phyloP scores from a whole-genome alignment of 2,113 vertebrate species.

The Corydoras maculifer region DNA sequence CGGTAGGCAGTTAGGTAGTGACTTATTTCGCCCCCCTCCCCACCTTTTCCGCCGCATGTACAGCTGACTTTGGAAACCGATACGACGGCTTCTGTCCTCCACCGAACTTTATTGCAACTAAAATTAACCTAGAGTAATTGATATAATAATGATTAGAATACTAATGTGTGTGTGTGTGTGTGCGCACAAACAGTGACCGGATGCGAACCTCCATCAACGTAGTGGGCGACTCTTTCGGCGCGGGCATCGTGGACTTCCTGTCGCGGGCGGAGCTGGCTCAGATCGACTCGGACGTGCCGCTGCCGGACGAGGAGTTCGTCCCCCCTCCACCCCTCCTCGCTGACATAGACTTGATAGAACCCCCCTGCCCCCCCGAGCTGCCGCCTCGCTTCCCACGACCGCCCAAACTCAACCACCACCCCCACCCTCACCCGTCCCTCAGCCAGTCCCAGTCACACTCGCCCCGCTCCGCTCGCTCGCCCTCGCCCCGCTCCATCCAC shows the following conservation, averaged over 20 bases:
- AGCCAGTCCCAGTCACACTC: slow-evolving; percentile 57
- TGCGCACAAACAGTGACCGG: slow-evolving; percentile 62
- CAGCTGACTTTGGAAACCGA: no score
- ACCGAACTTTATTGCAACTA: no score
- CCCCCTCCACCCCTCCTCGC: slow-evolving; percentile 59
- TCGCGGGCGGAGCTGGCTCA: slow-evolving; percentile 64
- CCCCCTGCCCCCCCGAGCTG: slow-evolving; percentile 60
- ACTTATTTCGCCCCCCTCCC: no score
- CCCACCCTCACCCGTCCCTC: slow-evolving; percentile 22
- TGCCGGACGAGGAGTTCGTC: slow-evolving; percentile 54
- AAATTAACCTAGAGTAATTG: no score
- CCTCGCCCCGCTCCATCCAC: slow-evolving; percentile 56
- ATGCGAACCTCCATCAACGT: slow-evolving; percentile 79
- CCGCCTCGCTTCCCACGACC: slow-evolving; percentile 65
- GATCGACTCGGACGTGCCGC: slow-evolving; percentile 57
- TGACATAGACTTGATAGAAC: slow-evolving; percentile 57
- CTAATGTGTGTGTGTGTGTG: slow-evolving; percentile 10
- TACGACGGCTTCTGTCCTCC: no score
- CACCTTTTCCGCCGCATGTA: no score
- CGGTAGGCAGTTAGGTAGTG: no score
- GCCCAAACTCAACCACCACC: slow-evolving; percentile 62
- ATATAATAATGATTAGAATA: no score
- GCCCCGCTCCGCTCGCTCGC: slow-evolving; percentile 58
- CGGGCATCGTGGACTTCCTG: slow-evolving; percentile 72
- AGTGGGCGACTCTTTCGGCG: slow-evolving; percentile 75